Evolutionary conservation across 1,140 invertebrate genomes (phyloP).

Genomic region (Probaryconus sp.): DNA sequence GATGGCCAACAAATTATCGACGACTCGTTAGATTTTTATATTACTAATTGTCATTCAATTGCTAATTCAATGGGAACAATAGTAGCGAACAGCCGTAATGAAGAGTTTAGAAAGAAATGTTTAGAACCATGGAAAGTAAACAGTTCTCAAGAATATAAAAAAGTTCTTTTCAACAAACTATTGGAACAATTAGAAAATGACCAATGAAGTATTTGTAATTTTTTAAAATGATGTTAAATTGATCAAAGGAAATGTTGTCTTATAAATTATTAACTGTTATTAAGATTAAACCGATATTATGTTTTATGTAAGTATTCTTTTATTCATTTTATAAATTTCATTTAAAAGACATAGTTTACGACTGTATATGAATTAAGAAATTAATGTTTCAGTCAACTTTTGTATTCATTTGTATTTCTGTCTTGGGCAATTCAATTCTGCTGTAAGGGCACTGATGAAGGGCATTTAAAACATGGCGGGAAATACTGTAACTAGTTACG

Average conservation of each 20-base stretch:
- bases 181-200: constrained; percentile 37
- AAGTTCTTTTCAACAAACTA: constrained; percentile 30
- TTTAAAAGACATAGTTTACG: too few relatives aligned
- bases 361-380: too few relatives aligned
- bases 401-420: too few relatives aligned
- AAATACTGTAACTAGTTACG: too few relatives aligned
- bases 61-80: constrained; percentile 57
- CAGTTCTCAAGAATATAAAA: constrained; percentile 34
- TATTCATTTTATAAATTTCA: too few relatives aligned
- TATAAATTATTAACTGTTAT: too few relatives aligned
- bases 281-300: too few relatives aligned
- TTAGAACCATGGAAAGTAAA: constrained; percentile 53
- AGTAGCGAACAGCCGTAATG: constrained; percentile 62
- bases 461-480: too few relatives aligned
- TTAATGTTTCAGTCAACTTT: too few relatives aligned
- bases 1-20: constrained; percentile 44
- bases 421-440: too few relatives aligned
- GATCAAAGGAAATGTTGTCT: not conserved
- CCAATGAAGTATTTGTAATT: constrained; percentile 4
- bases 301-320: too few relatives aligned
- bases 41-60: constrained; percentile 60
- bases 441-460: too few relatives aligned
- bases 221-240: not conserved
- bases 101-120: constrained; percentile 62
- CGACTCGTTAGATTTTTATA: constrained; percentile 41